phyloP scores from a whole-genome alignment of 2,797 vertebrate genomes.

The Tamandua tetradactyla region DNA sequence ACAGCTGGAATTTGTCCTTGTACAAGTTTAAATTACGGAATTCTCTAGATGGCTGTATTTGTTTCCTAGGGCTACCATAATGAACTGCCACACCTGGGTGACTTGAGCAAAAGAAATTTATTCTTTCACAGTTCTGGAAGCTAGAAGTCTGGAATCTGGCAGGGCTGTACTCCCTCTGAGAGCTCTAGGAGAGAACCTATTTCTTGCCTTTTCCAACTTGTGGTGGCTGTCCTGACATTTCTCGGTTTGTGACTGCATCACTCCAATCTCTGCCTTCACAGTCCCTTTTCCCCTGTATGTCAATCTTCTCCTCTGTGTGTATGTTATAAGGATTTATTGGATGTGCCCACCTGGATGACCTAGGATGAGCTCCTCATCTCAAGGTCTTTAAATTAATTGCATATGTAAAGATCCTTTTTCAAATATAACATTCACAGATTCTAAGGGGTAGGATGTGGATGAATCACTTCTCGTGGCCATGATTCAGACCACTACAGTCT shows the following conservation, averaged over 20 bases:
- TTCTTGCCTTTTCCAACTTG: background rate
- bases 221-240: background rate
- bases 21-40: background rate
- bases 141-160: background rate
- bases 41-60: background rate
- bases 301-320: background rate
- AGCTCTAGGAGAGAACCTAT: background rate
- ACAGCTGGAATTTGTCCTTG: background rate
- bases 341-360: background rate
- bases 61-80: background rate
- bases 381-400: background rate
- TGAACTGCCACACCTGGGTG: background rate
- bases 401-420: background rate
- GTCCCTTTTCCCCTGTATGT: background rate
- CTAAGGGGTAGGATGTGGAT: background rate
- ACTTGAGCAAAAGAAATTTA: background rate
- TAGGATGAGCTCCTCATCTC: background rate
- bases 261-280: background rate
- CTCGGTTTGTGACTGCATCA: background rate
- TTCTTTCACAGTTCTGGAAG: background rate
- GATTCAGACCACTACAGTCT: background rate
- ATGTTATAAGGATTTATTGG: background rate
- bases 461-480: background rate
- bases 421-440: background rate
- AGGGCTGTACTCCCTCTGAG: background rate